Evolutionary conservation across 2,113 vertebrate species (phyloP).

Genomic region (Calidris pugnax): DNA sequence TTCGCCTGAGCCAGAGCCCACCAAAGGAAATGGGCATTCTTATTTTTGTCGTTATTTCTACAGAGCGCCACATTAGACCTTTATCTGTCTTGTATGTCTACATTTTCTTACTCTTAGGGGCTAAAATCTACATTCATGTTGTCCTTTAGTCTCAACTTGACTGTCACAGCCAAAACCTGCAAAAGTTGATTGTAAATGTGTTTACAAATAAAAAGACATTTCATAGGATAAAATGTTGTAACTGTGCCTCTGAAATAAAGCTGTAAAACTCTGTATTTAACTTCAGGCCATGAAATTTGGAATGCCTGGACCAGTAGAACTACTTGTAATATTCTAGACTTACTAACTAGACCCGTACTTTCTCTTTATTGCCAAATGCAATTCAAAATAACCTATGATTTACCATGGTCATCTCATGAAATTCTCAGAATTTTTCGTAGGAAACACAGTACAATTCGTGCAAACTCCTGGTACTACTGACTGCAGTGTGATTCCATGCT

Average conservation of each 20-base stretch:
- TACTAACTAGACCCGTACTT: not conserved
- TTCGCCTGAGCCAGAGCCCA: not conserved
- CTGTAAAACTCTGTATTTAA: not conserved
- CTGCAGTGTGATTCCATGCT: not conserved
- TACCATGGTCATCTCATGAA: not conserved
- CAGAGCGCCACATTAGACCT: not conserved
- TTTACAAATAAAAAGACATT: constrained; percentile 13
- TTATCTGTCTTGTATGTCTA: not conserved
- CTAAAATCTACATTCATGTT: not conserved
- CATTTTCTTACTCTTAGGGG: not conserved
- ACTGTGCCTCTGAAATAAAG: constrained; percentile 15
- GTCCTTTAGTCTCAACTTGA: not conserved
- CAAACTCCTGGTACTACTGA: not conserved
- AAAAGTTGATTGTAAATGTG: not conserved
- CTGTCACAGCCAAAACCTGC: not conserved
- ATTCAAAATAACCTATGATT: not conserved
- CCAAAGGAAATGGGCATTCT: not conserved
- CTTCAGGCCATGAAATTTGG: not conserved
- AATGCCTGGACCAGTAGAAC: not conserved
- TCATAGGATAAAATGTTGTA: not conserved
- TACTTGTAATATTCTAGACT: not conserved
- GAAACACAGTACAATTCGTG: not conserved
- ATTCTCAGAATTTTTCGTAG: not conserved
- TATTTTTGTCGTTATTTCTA: not conserved
- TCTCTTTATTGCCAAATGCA: not conserved